A percentile compares a stretch with the other conserved stretches of the same genome.
These are phyloP conservation scores for Hemichromis elongatus DNA, from an alignment of 2,113 vertebrate genomes.

Conservation along the genomic window DNA sequence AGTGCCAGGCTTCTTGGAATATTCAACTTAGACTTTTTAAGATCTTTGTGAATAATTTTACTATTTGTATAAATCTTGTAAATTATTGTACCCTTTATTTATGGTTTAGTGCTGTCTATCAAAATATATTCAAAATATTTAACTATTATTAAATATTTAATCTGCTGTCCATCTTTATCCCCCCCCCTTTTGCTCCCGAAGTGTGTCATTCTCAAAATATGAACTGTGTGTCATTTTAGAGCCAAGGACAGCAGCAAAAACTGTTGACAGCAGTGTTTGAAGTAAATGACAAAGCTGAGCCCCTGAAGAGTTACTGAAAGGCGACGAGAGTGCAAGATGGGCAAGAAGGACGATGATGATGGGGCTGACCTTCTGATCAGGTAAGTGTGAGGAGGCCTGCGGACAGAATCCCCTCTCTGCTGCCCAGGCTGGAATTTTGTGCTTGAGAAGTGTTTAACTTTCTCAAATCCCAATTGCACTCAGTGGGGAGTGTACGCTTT, in stretches of 20 bases:
- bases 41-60: background rate
- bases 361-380: slow-evolving; percentile 71
- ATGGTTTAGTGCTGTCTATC: background rate
- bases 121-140: background rate
- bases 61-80: background rate
- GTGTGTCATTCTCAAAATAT: slow-evolving; percentile 32
- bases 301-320: slow-evolving; percentile 38
- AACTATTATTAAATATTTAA: too few relatives aligned
- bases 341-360: slow-evolving; percentile 50
- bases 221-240: slow-evolving; percentile 32
- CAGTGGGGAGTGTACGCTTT: slow-evolving; percentile 66
- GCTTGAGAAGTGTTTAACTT: slow-evolving; percentile 78
- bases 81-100: background rate
- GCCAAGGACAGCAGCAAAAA: slow-evolving; percentile 60
- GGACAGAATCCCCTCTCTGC: slow-evolving; percentile 74
- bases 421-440: slow-evolving; percentile 76
- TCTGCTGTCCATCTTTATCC: background rate
- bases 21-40: background rate
- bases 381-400: slow-evolving; percentile 55
- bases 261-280: slow-evolving; percentile 69
- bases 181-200: slow-evolving; percentile 2
- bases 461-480: slow-evolving; percentile 75
- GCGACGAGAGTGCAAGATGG: slow-evolving; percentile 47
- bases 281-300: slow-evolving; percentile 65
- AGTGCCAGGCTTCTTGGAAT: background rate